Evolutionary conservation across 2,113 vertebrate species (phyloP).

Genomic region (Pithys albifrons): DNA sequence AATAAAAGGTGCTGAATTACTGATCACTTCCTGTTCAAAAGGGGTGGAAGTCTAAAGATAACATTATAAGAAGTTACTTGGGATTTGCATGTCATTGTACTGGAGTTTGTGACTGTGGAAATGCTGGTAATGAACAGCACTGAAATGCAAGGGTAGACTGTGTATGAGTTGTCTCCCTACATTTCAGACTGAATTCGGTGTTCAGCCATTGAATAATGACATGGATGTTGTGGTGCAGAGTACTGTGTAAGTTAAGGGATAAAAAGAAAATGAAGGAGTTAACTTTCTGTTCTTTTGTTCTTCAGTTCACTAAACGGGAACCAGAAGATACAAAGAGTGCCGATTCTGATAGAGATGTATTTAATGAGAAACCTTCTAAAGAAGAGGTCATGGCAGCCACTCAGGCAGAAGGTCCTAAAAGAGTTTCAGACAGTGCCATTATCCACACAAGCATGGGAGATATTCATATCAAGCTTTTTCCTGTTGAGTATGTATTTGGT

Average conservation of each 20-base stretch:
- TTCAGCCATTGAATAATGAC: not conserved
- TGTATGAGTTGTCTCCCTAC: not conserved
- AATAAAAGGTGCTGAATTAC: not conserved
- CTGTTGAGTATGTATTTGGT: conserved; percentile 88
- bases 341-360: conserved; percentile 96
- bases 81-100: not conserved
- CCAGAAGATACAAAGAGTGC: conserved; percentile 97
- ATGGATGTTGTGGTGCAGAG: not conserved
- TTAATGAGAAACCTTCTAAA: conserved; percentile 98
- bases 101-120: not conserved
- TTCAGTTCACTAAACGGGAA: conserved; percentile 93
- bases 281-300: not conserved
- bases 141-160: not conserved
- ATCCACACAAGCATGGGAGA: conserved; percentile 99
- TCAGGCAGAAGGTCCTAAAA: conserved; percentile 96
- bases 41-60: not conserved
- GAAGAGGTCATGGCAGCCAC: conserved; percentile 99
- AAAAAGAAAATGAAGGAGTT: not conserved
- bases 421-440: conserved; percentile 96
- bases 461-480: conserved; percentile 97
- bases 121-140: not conserved
- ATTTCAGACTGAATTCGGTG: not conserved
- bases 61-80: not conserved
- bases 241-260: not conserved
- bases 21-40: not conserved